A percentile compares a stretch with the other conserved stretches of the same genome.
phyloP scores from a whole-genome alignment of 2,888 invertebrate species.

The Monopis laevigella region DNA sequence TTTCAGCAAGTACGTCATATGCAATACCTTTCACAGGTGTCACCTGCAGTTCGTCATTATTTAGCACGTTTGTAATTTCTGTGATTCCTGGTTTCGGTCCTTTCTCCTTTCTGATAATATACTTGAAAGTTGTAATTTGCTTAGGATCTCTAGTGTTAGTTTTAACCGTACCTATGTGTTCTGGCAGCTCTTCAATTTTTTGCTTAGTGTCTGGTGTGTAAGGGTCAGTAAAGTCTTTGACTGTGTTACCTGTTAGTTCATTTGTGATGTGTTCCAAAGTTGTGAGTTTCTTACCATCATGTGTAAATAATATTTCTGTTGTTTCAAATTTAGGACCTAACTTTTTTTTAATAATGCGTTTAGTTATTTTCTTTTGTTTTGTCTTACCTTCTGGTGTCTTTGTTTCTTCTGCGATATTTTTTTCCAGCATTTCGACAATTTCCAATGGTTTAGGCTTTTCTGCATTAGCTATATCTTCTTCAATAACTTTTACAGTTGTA shows the following conservation, averaged over 20 bases:
- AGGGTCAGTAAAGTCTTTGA: slow-evolving; percentile 19
- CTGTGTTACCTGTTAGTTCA: slow-evolving; percentile 27
- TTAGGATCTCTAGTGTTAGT: slow-evolving; percentile 22
- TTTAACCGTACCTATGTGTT: slow-evolving; percentile 21
- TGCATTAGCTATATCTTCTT: slow-evolving; percentile 3
- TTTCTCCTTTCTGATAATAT: slow-evolving; percentile 30
- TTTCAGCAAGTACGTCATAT: slow-evolving; percentile 15
- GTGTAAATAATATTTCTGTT: slow-evolving; percentile 38
- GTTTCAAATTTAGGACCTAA: slow-evolving; percentile 39
- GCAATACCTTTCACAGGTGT: slow-evolving; percentile 11
- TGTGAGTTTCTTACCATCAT: slow-evolving; percentile 45
- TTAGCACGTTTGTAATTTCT: slow-evolving; percentile 31
- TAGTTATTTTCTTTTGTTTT: slow-evolving; percentile 26
- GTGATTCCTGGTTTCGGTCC: slow-evolving; percentile 34
- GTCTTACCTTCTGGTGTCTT: slow-evolving; percentile 30
- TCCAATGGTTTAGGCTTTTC: background rate
- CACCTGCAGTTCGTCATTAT: slow-evolving; percentile 22
- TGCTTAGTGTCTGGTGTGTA: slow-evolving; percentile 30
- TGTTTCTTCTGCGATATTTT: slow-evolving; percentile 26
- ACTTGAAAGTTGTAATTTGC: slow-evolving; percentile 23
- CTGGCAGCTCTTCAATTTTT: slow-evolving; percentile 15
- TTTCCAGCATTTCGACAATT: slow-evolving; percentile 22
- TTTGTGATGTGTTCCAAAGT: slow-evolving; percentile 35
- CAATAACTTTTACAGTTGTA: slow-evolving; percentile 7
- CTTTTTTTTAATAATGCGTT: slow-evolving; percentile 28